Base-by-base conservation (phyloP, 2,797 vertebrate genomes). In the Perodicticus potto region DNA sequence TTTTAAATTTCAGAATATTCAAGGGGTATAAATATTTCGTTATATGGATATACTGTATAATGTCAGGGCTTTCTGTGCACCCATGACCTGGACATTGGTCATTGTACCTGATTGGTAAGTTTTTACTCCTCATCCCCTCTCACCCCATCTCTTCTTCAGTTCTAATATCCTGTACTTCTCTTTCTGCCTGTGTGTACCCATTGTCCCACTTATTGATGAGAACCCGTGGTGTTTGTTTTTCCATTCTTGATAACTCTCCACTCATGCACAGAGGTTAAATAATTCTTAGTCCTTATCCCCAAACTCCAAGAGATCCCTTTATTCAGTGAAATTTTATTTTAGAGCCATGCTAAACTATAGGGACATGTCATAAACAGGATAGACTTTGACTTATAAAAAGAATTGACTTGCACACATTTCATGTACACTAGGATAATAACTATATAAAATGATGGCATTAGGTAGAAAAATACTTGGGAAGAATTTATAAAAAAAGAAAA, bases 291-390 rank as follows among this genome's bases (percentile, higher is more conserved):
- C 55, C 49, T 70, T 34, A 74, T 32, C 25, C 27, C 12, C 53
- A 86, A 34, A 78, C n/a, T 11, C 32, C 20, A 91, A n/a, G 2
- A 55, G 23, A 20, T 57, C 34, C 2, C 92, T 65, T 74, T 23
- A 43, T 57, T 95, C 80, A 27, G 29, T 89, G 65, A 80, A 17
- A 23, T 32, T 74, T 93, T 92, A 9, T 85, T 34, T 93, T 74
- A 25, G 69, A 61, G n/a, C 55, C 80, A 55, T 83, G 17, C 32
- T 83, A 59, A 78, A 29, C 5, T 61, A 14, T 45, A 77, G 74
- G 0, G 57, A 76, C 8, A 25, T 5, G 76, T 80, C 57, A 34
- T 20, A 32, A 63, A 16, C 4, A 73, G 32, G 3, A 20, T 17
- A 77, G 27, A 53, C 1, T 57, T 19, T 20, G 82, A 93, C 76